phyloP scores from a whole-genome alignment of 1,140 invertebrate species.

The Papilio aristodemus region DNA sequence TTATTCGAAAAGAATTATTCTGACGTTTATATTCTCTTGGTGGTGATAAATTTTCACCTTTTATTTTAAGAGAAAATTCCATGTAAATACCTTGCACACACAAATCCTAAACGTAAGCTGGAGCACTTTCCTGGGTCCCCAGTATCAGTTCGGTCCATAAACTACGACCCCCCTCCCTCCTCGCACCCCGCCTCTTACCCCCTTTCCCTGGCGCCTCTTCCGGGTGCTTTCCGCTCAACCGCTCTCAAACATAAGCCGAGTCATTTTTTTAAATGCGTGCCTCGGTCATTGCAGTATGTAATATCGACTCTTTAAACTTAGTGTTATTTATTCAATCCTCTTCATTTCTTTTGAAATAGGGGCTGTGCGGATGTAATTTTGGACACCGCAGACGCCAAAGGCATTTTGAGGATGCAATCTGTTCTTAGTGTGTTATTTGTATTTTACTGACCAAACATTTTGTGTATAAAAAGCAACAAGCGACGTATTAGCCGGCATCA shows the following conservation, averaged over 20 bases:
- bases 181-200: constrained; percentile 33
- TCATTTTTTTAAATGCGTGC: constrained; percentile 75
- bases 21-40: constrained; percentile 35
- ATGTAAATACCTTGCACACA: constrained; percentile 64
- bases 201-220: constrained; percentile 40
- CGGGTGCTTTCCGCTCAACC: constrained; percentile 51
- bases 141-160: constrained; percentile 77
- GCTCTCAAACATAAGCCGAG: constrained; percentile 63
- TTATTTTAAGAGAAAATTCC: constrained; percentile 48
- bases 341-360: constrained; percentile 51
- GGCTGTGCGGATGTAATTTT: constrained; percentile 55
- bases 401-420: constrained; percentile 8
- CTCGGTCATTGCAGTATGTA: constrained; percentile 57
- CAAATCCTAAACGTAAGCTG: constrained; percentile 73
- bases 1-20: constrained; percentile 29
- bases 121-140: constrained; percentile 67
- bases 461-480: constrained; percentile 8
- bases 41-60: constrained; percentile 47
- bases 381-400: constrained; percentile 36
- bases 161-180: constrained; percentile 48
- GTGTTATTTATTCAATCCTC: constrained; percentile 61
- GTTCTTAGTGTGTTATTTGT: constrained; percentile 1
- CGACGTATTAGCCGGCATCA: too few species aligned
- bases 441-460: neutral
- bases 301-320: constrained; percentile 63